Conservation (phyloP, 2,888 invertebrate genomes). For the Vandiemenella viatica region DNA sequence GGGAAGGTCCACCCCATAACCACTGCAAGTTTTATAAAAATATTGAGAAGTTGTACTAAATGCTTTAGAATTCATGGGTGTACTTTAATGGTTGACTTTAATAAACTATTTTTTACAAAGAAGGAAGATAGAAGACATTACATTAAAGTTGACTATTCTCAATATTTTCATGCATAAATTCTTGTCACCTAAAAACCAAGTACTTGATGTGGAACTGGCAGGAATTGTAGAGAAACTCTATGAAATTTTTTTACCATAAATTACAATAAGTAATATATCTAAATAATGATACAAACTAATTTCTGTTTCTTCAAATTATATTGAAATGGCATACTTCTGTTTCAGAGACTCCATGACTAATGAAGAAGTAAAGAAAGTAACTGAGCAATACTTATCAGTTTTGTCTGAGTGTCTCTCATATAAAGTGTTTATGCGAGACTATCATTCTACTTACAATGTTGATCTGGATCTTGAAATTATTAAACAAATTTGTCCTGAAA, state of each 20-base stretch:
- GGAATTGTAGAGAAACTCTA: background rate
- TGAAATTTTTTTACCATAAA: background rate
- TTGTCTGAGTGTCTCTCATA: constrained; percentile 36
- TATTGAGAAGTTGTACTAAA: too few species aligned
- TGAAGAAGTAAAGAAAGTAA: constrained; percentile 21
- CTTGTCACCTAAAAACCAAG: too few species aligned
- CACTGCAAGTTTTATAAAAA: too few species aligned
- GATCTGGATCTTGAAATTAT: constrained; percentile 49
- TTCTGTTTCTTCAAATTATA: background rate
- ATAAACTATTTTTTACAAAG: too few species aligned
- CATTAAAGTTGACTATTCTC: too few species aligned
- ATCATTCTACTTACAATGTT: constrained; percentile 48
- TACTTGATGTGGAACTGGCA: too few species aligned
- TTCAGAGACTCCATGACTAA: constrained; percentile 21
- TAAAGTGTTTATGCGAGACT: constrained; percentile 49
- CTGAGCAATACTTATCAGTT: constrained; percentile 31
- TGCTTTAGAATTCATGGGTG: too few species aligned
- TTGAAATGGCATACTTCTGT: too few species aligned
- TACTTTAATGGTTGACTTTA: too few species aligned
- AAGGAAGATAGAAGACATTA: too few species aligned
- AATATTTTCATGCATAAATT: too few species aligned
- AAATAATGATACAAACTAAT: background rate
- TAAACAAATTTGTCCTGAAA: constrained; percentile 42
- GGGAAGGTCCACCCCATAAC: too few species aligned
- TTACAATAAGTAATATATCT: background rate